A percentile compares a stretch with the other conserved stretches of the same genome.
phyloP scores from a whole-genome alignment of 2,113 vertebrate genomes.

The Malurus alboscapulatus region DNA sequence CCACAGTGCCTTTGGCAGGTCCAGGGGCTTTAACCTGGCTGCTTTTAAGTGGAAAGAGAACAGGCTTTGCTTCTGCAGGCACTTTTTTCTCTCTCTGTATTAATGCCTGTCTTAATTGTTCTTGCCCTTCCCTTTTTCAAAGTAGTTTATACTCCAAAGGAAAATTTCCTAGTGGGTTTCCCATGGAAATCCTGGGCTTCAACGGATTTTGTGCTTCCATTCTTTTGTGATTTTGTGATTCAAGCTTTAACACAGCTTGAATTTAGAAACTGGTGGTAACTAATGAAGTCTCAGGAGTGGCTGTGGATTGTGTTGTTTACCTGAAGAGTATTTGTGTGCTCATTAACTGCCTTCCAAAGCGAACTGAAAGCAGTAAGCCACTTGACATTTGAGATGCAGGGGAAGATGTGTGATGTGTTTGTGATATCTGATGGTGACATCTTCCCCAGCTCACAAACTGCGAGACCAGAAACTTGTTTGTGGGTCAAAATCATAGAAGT shows the following conservation, averaged over 20 bases:
- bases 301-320: not conserved
- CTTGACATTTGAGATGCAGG: not conserved
- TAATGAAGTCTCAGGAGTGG: not conserved
- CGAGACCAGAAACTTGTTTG: not conserved
- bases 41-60: not conserved
- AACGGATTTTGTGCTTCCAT: not conserved
- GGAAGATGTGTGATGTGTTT: not conserved
- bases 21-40: not conserved
- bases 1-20: not conserved
- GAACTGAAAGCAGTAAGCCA: not conserved
- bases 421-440: not conserved
- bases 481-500: not conserved
- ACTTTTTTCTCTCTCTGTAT: not conserved
- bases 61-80: not conserved
- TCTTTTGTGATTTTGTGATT: not conserved
- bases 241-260: not conserved
- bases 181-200: not conserved
- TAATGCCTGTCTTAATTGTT: not conserved
- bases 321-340: not conserved
- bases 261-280: not conserved
- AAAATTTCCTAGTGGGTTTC: not conserved
- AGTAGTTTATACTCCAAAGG: not conserved
- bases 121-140: not conserved
- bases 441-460: not conserved
- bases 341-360: not conserved